A percentile compares a stretch with the other conserved stretches of the same genome.
Evolutionary conservation across 2,797 vertebrate species (phyloP).

Genomic region (Tarsius wallacei): DNA sequence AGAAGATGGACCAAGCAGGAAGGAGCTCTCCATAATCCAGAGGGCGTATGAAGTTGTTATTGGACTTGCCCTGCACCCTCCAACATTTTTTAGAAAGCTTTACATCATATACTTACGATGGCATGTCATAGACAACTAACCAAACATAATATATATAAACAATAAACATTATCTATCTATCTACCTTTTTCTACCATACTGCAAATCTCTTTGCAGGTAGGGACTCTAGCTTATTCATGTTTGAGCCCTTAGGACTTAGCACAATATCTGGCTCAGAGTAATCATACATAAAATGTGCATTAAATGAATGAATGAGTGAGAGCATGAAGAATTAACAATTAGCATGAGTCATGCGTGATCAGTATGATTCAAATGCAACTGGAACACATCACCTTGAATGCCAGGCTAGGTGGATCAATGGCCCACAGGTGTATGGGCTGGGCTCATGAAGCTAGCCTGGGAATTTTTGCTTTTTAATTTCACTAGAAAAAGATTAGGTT

Average conservation of each 20-base stretch:
- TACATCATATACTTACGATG: neutral
- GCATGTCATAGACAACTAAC: rapidly evolving
- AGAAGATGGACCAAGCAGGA: neutral
- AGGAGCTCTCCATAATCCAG: neutral
- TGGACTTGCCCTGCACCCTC: neutral
- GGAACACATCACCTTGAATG: neutral
- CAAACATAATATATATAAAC: neutral
- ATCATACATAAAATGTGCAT: neutral
- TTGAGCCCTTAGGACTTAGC: neutral
- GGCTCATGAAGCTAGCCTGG: neutral
- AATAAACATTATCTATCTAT: no score
- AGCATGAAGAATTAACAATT: neutral
- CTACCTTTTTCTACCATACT: neutral
- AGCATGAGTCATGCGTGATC: neutral
- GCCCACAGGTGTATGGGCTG: rapidly evolving
- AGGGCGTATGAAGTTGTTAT: neutral
- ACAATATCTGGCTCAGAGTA: neutral
- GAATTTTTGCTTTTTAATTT: neutral
- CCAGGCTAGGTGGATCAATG: neutral
- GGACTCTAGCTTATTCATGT: neutral
- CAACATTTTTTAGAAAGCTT: neutral
- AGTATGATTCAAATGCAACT: neutral
- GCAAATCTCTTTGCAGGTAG: neutral
- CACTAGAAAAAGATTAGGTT: neutral
- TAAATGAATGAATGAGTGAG: neutral